Base-by-base conservation (phyloP, 2,888 invertebrate genomes). In the Chloroclysta siterata region DNA sequence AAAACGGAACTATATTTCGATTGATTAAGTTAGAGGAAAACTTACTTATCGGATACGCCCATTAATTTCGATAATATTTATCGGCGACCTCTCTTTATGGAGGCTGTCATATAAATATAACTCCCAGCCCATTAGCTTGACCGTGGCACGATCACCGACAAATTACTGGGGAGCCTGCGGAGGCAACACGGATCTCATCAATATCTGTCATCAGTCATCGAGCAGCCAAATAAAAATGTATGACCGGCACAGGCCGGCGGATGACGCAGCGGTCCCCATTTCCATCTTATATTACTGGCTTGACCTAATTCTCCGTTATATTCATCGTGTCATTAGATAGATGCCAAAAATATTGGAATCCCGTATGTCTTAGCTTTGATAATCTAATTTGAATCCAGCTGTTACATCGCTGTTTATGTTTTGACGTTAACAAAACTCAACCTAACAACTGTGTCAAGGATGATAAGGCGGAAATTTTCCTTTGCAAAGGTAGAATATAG, bases 141-240 rank as follows among this genome's bases (percentile, higher is more conserved):
- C 72, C 73, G 74, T 71, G 75, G 80, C 73, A 73, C 77, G 82
- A 79, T 79, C 77, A 76, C 78, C 70, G 77, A 77, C 79, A 83
- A 83, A 84, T 83, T 73, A 79, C 75, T 77, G 77, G 84, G 84
- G 81, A 80, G 82, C 71, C 79, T 80, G 79, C 70, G 79, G 76
- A 73, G 74, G 78, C 74, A 77, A 81, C 80, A 78, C 72, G 77
- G 82, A 72, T 77, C 79, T 78, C 90, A 92, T 92, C 90, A 90
- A 92, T 93, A 89, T 84, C 90, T 88, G 90, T 88, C 92, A 85
- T 80, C 86, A 78, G 85, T 82, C 83, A 84, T 83, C 76, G 82
- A 85, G 85, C 82, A 86, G 84, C 89, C 86, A 89, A 89, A 88
- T 87, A 88, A 85, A 87, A 87, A 84, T 84, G 88, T 87, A 86